Evolutionary conservation across 2,113 vertebrate species (phyloP).

Genomic region (Puffinus mauretanicus): DNA sequence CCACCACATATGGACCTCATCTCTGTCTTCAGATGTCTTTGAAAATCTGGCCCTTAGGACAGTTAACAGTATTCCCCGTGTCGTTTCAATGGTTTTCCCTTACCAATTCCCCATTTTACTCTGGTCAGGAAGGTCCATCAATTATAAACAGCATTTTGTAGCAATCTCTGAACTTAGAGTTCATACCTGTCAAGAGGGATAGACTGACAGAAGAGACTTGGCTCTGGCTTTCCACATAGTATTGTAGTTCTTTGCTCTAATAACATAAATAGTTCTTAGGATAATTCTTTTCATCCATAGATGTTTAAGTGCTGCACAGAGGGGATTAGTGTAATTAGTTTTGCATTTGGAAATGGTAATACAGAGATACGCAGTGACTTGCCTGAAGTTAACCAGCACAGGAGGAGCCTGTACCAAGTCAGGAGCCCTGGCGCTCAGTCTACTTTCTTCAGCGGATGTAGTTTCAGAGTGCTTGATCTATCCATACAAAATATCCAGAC

Average conservation of each 20-base stretch:
- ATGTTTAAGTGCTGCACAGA: not conserved
- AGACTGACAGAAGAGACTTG: not conserved
- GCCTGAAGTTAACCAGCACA: not conserved
- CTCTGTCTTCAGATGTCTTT: not conserved
- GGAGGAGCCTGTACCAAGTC: not conserved
- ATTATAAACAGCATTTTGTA: not conserved
- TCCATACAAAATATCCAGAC: not conserved
- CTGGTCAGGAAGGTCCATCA: not conserved
- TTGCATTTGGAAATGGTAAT: slow-evolving; percentile 27
- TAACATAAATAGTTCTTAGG: not conserved
- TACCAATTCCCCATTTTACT: not conserved
- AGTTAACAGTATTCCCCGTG: not conserved
- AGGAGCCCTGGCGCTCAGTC: not conserved
- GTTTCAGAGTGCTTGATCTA: not conserved
- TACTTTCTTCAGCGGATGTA: not conserved
- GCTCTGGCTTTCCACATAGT: not conserved
- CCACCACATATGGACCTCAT: not conserved
- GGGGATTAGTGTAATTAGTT: slow-evolving; percentile 35
- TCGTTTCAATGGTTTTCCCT: not conserved
- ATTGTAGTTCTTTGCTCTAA: not conserved
- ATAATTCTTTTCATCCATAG: slow-evolving; percentile 2
- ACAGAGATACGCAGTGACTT: not conserved
- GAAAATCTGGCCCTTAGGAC: not conserved
- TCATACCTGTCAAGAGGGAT: not conserved
- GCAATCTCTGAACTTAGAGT: not conserved